Evolutionary conservation across 2,113 vertebrate species (phyloP), one percentile per base, ranked within the genome.

Genomic region (Argyrosomus japonicus): DNA sequence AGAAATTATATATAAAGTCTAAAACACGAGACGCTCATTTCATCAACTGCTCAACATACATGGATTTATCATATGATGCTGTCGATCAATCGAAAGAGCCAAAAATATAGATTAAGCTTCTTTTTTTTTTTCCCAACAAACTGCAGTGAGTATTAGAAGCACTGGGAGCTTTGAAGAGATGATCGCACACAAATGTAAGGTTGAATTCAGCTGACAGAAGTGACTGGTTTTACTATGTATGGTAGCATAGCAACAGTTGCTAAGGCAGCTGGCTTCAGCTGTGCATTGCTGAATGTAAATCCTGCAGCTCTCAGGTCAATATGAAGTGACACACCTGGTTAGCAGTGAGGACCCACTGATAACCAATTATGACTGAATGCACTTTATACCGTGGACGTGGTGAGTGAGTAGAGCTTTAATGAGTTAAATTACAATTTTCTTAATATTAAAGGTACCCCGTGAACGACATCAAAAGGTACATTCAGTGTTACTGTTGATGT

Each of bases 211-310:
- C 5, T 60, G 18, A 58, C 48, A 64, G 36, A 48, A 19, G 19
- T 64, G 56, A 43, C 18, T 73, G 18, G n/a, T 54, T 71, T 77
- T 50, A 47, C 50, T 47, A 15, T 79, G 50, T 70, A 53, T 77
- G 63, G 57, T 53, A 69, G 40, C 68, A 60, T 75, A 77, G 77
- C 77, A 81, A 84, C 81, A 29, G 81, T 75, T 84, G 50, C 58
- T 36, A 67, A 32, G 61, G 60, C 45, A 58, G 40, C 36, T 5
- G 0, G 27, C 47, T 45, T 68, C n/a, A 6, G 53, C 27, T 68
- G 63, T 64, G 45, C 19, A 70, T 8, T 43, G 21, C 53, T 57
- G 69, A 70, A 13, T 13, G 32, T 63, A 40, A 29, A 23, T 10
- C 43, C 43, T 15, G 63, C 40, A 25, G 21, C 13, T 65, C 62